Conservation (phyloP, 2,113 vertebrate genomes). For the Cryptotis parvus region DNA sequence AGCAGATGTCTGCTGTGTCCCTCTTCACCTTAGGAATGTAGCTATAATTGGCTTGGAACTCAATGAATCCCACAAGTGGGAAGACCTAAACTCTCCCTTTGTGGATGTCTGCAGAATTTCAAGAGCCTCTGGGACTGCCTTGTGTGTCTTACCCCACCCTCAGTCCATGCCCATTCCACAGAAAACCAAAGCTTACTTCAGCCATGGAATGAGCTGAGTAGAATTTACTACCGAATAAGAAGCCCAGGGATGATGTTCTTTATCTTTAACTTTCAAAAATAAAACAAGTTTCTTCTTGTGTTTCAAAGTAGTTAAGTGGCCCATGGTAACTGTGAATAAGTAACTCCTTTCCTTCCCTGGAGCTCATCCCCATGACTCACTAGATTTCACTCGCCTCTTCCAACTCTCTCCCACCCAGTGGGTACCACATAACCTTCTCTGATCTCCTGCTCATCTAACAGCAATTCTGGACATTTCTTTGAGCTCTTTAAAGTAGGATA, state of each 20-base stretch:
- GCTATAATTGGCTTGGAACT: slow-evolving; percentile 79
- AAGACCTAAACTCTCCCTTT: slow-evolving; percentile 68
- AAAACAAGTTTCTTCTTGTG: not conserved
- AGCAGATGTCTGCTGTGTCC: slow-evolving; percentile 78
- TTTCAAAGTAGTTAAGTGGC: not conserved
- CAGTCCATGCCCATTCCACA: not conserved
- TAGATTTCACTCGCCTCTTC: not conserved
- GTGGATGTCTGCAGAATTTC: slow-evolving; percentile 54
- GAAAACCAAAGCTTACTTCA: not conserved
- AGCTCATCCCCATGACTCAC: too few species aligned
- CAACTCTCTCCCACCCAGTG: not conserved
- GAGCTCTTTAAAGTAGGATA: not conserved
- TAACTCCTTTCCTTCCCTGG: not conserved
- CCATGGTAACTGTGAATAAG: not conserved
- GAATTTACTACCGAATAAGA: not conserved
- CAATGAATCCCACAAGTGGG: slow-evolving; percentile 73
- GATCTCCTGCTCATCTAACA: not conserved
- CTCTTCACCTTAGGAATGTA: slow-evolving; percentile 81
- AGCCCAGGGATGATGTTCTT: not conserved
- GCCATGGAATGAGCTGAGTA: not conserved
- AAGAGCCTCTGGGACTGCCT: slow-evolving; percentile 25
- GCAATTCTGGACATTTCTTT: not conserved
- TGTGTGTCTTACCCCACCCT: not conserved
- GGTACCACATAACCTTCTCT: too few species aligned
- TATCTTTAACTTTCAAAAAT: not conserved